A percentile compares a stretch with the other conserved stretches of the same genome.
These are phyloP conservation scores for Slavum lentiscoides DNA, from an alignment of 2,888 invertebrate species.

Conservation along the genomic window DNA sequence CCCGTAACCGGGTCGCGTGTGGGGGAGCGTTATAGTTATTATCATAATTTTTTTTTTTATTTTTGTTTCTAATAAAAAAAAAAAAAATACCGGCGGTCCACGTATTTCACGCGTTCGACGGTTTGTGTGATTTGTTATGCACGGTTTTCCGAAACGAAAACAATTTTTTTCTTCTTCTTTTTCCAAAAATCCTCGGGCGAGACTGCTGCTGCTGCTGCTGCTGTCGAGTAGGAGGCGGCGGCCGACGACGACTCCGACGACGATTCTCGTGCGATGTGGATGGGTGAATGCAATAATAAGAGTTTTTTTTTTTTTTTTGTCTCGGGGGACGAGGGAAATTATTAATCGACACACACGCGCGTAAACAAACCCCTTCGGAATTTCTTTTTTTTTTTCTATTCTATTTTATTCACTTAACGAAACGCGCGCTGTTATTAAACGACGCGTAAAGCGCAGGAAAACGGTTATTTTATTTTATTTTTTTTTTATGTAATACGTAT, in stretches of 20 bases:
- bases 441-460: neutral
- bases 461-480: too few relatives aligned
- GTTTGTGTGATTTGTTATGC: slow-evolving; percentile 55
- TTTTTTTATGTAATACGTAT: too few relatives aligned
- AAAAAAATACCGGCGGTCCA: neutral
- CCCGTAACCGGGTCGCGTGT: too few relatives aligned
- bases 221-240: too few relatives aligned
- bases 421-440: slow-evolving; percentile 32
- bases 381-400: neutral
- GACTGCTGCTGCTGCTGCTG: too few relatives aligned
- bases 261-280: slow-evolving; percentile 4
- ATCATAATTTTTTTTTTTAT: too few relatives aligned
- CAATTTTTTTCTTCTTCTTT: too few relatives aligned
- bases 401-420: slow-evolving; percentile 3
- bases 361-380: slow-evolving; percentile 22
- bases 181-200: too few relatives aligned
- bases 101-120: slow-evolving; percentile 55
- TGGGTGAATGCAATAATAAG: slow-evolving; percentile 53
- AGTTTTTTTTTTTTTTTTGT: neutral
- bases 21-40: too few relatives aligned
- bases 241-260: too few relatives aligned
- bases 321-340: slow-evolving; percentile 28
- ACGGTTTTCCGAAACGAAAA: slow-evolving; percentile 54
- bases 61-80: too few relatives aligned
- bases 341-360: slow-evolving; percentile 21